Evolutionary conservation across 2,888 invertebrate species (phyloP).

Genomic region (Campoplex nolae): DNA sequence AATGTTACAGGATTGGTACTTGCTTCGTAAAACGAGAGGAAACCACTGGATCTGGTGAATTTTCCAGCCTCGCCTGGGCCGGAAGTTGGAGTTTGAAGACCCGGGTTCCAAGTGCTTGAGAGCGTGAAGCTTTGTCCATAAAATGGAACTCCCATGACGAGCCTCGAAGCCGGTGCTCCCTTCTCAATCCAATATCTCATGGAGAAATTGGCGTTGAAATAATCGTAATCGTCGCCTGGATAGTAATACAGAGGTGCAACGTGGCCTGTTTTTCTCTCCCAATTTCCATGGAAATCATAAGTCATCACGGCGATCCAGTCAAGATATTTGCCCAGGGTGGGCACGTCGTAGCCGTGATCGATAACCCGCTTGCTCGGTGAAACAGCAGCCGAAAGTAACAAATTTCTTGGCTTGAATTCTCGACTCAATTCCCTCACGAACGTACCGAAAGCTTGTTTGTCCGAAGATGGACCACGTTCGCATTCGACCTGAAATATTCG

Average conservation of each 20-base stretch:
- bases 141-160: slow-evolving; percentile 94
- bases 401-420: slow-evolving; percentile 88
- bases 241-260: slow-evolving; percentile 93
- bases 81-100: slow-evolving; percentile 89
- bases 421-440: slow-evolving; percentile 89
- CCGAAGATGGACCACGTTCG: slow-evolving; percentile 91
- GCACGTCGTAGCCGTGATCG: slow-evolving; percentile 92
- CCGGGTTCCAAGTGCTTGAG: slow-evolving; percentile 78
- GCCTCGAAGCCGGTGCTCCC: slow-evolving; percentile 91
- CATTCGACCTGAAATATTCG: slow-evolving; percentile 87
- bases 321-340: slow-evolving; percentile 88
- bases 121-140: slow-evolving; percentile 93
- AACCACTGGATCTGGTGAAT: slow-evolving; percentile 92
- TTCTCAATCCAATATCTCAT: slow-evolving; percentile 94
- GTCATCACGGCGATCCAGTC: slow-evolving; percentile 97
- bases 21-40: slow-evolving; percentile 92
- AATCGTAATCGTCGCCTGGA: slow-evolving; percentile 91
- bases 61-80: slow-evolving; percentile 91
- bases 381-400: slow-evolving; percentile 93
- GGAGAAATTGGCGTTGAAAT: slow-evolving; percentile 93
- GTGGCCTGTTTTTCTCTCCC: slow-evolving; percentile 95
- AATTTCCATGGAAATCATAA: slow-evolving; percentile 95
- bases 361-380: slow-evolving; percentile 94
- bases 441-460: slow-evolving; percentile 91
- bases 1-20: neutral